Base-by-base conservation (phyloP, 2,113 vertebrate species). In the Myotis brandtii region DNA sequence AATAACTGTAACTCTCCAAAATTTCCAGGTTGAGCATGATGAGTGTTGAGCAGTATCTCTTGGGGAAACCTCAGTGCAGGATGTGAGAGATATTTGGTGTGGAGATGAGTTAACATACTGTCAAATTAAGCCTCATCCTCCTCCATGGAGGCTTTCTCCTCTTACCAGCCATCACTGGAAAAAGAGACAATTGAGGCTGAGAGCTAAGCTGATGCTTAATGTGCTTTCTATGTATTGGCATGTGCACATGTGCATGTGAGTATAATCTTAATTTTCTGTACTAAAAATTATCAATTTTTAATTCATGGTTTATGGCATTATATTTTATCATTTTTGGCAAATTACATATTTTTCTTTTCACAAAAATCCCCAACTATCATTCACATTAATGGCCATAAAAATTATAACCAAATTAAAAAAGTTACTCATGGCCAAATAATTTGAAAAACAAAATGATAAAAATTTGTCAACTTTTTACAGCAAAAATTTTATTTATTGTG, bases 401-500 rank as follows among this genome's bases (percentile, higher is more conserved):
- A 80, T 89, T 73, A 69, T 30, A 70, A 32, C 12, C 64, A 80
- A 75, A 3, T 89, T 86, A 11, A 64, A 17, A 91, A 94, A 93
- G 9, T 92, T 92, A 84, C 37, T 89, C 6, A 11, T 86, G 37
- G 14, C 0, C 14, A 75, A 83, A 52, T 89, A 75, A 75, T 69
- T 83, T 86, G 67, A 66, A 84, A 95, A 83, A 18, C 12, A 73
- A 89, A 91, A 48, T 75, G 48, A 50, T 52, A 64, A 93, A 95
- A 77, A 10, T 34, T 0, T 56, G 56, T 90, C 34, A 67, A 81
- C 23, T 52, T 73, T 82, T 84, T 80, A 59, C 1, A 67, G 17
- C 32, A 77, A 90, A 82, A 40, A 27, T 83, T 1, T 69, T 56
- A 21, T 62, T 81, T 81, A 92, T 43, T 69, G 25, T 89, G 25